Percentiles rank a stretch among this genome's conserved stretches.
These are phyloP conservation scores for Mythimna loreyi DNA, from an alignment of 2,888 invertebrate species.

Conservation along the genomic window DNA sequence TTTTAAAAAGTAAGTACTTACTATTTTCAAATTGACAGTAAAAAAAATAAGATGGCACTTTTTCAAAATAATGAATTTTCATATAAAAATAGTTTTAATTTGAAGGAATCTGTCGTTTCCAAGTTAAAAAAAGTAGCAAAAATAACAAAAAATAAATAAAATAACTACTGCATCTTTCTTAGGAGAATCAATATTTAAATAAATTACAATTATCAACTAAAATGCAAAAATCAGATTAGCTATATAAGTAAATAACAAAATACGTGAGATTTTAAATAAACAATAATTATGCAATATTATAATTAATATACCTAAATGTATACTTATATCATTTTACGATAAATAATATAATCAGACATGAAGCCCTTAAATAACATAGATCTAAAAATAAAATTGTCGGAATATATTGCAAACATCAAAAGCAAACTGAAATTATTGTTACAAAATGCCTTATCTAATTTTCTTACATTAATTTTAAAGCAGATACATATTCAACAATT, in stretches of 20 bases:
- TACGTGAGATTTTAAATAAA: slow-evolving; percentile 34
- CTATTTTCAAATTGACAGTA: slow-evolving; percentile 20
- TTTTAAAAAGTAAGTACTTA: slow-evolving; percentile 19
- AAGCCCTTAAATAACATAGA: slow-evolving; percentile 25
- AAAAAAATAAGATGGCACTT: slow-evolving; percentile 38
- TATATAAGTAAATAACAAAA: slow-evolving; percentile 38
- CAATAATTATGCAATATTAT: slow-evolving; percentile 11
- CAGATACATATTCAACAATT: slow-evolving; percentile 37
- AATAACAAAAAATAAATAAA: neutral
- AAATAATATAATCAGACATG: slow-evolving; percentile 38
- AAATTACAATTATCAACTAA: slow-evolving; percentile 2
- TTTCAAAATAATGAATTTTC: slow-evolving; percentile 2
- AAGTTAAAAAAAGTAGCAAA: neutral
- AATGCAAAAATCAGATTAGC: slow-evolving; percentile 14
- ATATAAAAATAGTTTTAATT: neutral
- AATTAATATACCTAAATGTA: slow-evolving; percentile 23
- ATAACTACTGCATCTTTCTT: neutral
- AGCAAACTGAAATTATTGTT: slow-evolving; percentile 31
- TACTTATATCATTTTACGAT: slow-evolving; percentile 25
- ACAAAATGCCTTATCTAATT: slow-evolving; percentile 21
- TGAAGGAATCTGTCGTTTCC: neutral
- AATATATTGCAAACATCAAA: slow-evolving; percentile 30
- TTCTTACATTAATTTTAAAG: slow-evolving; percentile 40
- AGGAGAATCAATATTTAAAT: slow-evolving; percentile 10
- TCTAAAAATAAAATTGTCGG: slow-evolving; percentile 11